phyloP scores from a whole-genome alignment of 2,797 vertebrate species.

The Syngnathus acus region DNA sequence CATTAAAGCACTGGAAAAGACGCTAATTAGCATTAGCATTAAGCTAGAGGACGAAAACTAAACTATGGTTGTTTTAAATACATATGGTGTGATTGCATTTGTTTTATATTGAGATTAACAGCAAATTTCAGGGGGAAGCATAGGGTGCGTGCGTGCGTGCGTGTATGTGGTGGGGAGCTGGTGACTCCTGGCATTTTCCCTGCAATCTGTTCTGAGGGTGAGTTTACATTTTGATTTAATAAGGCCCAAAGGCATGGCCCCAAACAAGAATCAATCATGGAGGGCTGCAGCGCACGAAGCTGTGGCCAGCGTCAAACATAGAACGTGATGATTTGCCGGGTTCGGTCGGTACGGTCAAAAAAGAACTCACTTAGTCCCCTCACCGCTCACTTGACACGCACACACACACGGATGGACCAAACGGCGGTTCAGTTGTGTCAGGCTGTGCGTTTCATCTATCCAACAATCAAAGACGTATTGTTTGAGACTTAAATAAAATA shows the following conservation, averaged over 20 bases:
- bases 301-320: constrained; percentile 24
- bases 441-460: constrained; percentile 35
- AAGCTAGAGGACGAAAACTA: too few relatives aligned
- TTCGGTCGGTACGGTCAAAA: constrained; percentile 33
- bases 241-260: constrained; percentile 65
- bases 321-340: constrained; percentile 32
- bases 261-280: constrained; percentile 69
- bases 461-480: constrained; percentile 52
- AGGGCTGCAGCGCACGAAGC: constrained; percentile 33
- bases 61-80: too few relatives aligned
- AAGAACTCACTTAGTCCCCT: constrained; percentile 13
- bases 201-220: constrained; percentile 63
- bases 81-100: too few relatives aligned
- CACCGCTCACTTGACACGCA: constrained; percentile 6
- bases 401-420: constrained; percentile 5
- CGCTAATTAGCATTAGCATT: too few relatives aligned
- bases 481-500: constrained; percentile 60
- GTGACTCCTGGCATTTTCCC: constrained; percentile 59
- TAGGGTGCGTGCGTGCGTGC: too few relatives aligned
- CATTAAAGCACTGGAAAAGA: too few relatives aligned
- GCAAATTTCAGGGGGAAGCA: too few relatives aligned
- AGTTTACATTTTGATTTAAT: constrained; percentile 74
- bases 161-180: constrained; percentile 15
- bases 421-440: constrained; percentile 17
- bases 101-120: too few relatives aligned